A percentile compares a stretch with the other conserved stretches of the same genome.
phyloP scores from a whole-genome alignment of 1,140 invertebrate species.

The Kradibia gibbosae region DNA sequence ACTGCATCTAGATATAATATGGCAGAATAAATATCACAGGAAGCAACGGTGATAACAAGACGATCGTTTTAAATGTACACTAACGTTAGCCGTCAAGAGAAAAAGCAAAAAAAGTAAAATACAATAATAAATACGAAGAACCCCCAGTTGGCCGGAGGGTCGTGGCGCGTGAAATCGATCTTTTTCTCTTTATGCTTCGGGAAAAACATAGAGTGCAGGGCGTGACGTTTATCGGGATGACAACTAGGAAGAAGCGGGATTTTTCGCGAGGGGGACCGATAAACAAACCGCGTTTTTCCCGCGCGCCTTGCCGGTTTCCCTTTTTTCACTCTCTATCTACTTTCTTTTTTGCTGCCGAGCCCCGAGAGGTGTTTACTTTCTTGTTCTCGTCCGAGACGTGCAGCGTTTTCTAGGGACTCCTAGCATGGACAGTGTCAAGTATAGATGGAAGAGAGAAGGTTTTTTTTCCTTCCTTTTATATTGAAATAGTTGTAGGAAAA shows the following conservation, averaged over 20 bases:
- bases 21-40: background rate
- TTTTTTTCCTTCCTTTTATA: background rate
- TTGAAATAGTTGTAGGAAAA: background rate
- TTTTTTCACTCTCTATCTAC: background rate
- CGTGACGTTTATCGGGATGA: conserved; percentile 32
- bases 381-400: conserved; percentile 18
- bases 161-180: conserved; percentile 29
- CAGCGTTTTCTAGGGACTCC: background rate
- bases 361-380: conserved; percentile 37
- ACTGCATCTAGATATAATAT: background rate
- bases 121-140: conserved; percentile 25
- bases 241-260: conserved; percentile 24
- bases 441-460: background rate
- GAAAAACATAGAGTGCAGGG: conserved; percentile 11
- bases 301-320: background rate
- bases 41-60: background rate
- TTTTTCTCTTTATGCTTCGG: background rate
- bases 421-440: background rate
- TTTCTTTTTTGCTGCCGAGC: background rate
- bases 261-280: conserved; percentile 20
- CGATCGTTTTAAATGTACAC: background rate
- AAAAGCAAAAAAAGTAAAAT: conserved; percentile 14
- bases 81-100: background rate
- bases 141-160: background rate
- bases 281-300: conserved; percentile 34